Percentiles rank a stretch among this genome's conserved stretches.
Conservation (phyloP, 2,888 invertebrate genomes). For the Rugalucina vietnamica region DNA sequence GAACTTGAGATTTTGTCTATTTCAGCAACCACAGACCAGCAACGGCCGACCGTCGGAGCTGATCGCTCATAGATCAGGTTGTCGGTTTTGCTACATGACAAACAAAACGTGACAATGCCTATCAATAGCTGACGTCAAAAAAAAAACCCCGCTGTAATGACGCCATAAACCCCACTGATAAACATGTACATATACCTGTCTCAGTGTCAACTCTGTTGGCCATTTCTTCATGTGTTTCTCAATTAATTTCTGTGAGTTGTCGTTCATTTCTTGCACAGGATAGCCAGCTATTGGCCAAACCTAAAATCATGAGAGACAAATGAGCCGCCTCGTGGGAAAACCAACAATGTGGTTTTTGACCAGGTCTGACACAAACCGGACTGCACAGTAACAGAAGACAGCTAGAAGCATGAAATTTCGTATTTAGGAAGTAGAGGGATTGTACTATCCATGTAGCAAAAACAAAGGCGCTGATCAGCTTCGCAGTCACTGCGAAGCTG, state of each 20-base stretch:
- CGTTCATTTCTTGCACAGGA: constrained; percentile 73
- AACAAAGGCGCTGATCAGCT: neutral
- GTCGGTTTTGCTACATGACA: too few relatives aligned
- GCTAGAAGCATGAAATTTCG: neutral
- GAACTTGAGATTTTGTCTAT: too few relatives aligned
- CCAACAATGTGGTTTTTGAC: neutral
- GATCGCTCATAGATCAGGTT: too few relatives aligned
- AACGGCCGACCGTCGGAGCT: too few relatives aligned
- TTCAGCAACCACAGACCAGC: too few relatives aligned
- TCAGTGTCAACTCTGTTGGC: constrained; percentile 39
- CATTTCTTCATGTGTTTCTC: constrained; percentile 63
- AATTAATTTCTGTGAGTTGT: constrained; percentile 68
- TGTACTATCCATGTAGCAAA: neutral
- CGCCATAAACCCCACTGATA: too few relatives aligned
- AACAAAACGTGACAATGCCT: too few relatives aligned
- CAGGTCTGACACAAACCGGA: neutral
- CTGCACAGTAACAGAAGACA: neutral
- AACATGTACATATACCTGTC: constrained; percentile 38
- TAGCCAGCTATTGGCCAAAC: constrained; percentile 73
- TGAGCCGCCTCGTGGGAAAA: too few relatives aligned
- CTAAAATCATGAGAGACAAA: too few relatives aligned
- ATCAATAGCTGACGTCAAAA: too few relatives aligned
- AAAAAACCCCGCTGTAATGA: too few relatives aligned
- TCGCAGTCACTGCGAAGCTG: too few relatives aligned
- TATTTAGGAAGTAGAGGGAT: neutral